phyloP scores from a whole-genome alignment of 2,797 vertebrate species.

The Chelonia mydas region DNA sequence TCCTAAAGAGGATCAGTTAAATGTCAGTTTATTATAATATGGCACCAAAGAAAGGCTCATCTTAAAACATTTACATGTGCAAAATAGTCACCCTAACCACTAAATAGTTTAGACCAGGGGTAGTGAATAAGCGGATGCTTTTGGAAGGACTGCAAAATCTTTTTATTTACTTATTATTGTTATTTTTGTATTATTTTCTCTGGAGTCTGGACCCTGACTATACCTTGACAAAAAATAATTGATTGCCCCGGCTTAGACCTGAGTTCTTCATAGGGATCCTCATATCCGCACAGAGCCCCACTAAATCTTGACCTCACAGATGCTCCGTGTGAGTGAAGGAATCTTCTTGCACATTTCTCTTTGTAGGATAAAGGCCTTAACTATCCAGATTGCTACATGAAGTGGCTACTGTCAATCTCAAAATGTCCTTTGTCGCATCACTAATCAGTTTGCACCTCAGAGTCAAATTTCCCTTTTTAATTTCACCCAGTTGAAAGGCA shows the following conservation, averaged over 20 bases:
- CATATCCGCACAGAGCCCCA: background rate
- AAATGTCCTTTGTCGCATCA: background rate
- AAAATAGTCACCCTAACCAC: background rate
- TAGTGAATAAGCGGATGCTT: background rate
- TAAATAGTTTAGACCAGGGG: background rate
- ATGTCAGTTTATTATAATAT: background rate
- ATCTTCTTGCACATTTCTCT: background rate
- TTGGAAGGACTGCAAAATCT: background rate
- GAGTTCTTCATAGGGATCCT: background rate
- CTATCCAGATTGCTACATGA: background rate
- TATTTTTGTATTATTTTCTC: background rate
- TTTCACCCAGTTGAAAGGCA: background rate
- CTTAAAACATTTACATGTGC: background rate
- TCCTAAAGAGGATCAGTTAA: background rate
- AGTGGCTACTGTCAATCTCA: background rate
- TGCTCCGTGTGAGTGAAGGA: fast-evolving
- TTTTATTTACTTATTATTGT: background rate
- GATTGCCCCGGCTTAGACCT: background rate
- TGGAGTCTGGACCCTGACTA: background rate
- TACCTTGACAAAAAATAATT: background rate
- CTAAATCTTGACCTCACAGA: background rate
- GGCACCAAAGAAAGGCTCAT: background rate
- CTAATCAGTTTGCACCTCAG: background rate
- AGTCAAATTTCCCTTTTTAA: background rate
- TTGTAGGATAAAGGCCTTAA: background rate